Base-by-base conservation (phyloP, 2,797 vertebrate species). In the Distichodus sexfasciatus region DNA sequence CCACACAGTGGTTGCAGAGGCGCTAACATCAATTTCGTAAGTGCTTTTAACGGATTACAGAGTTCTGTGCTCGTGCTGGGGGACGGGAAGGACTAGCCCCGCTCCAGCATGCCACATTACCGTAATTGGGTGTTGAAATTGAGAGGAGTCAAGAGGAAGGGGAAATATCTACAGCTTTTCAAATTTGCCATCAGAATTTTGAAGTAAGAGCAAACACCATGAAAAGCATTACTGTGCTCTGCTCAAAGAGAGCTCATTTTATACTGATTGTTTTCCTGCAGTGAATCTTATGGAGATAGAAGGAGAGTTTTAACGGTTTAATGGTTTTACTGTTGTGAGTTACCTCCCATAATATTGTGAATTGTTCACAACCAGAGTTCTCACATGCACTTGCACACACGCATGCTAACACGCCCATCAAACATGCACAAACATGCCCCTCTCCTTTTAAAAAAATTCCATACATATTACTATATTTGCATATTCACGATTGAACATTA, bases 31-130 rank as follows among this genome's bases (percentile, higher is more conserved):
- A 99, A 98, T 99, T 96, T 97, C 92, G 90, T 98, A 98, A 99
- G 96, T 98, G 97, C 97, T 97, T 98, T 97, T 98, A 99, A 94
- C 94, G 95, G 96, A 99, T 98, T 99, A 98, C 87, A 91, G 92
- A 95, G 92, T 91, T 91, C 14, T 28, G 90, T 91, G 89, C 89
- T 91, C 87, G 87, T 90, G 89, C 86, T 91, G 88, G 79, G 89
- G 91, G 90, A 59, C 41, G 15, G 81, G 88, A 92, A 92, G 89
- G 91, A 88, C 90, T 90, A 86, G 85, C 62, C 14, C 84, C 86
- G 88, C 89, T 89, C 86, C 86, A 90, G 83, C 85, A 86, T 14
- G 44, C 90, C 91, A 87, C 93, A 94, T 94, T 94, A 94, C 86
- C 80, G 90, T 94, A 92, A 94, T 94, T 93, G 92, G 89, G 87